Percentiles rank a stretch among this genome's conserved stretches.
Evolutionary conservation across 1,140 invertebrate genomes (phyloP).

Genomic region (Nephila pilipes): DNA sequence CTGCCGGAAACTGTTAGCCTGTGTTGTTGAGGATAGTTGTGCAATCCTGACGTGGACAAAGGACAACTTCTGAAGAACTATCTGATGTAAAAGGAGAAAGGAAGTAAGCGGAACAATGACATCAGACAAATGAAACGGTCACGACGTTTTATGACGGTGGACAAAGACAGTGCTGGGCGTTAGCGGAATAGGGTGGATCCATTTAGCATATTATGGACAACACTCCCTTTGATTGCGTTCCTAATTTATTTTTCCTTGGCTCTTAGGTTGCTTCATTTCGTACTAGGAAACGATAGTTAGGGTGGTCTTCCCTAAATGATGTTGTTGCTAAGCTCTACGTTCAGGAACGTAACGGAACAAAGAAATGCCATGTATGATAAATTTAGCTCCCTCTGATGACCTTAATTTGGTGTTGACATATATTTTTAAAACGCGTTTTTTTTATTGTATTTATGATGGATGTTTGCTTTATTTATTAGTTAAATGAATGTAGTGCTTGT

Average conservation of each 20-base stretch:
- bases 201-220: constrained; percentile 73
- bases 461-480: no score
- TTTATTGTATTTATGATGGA: no score
- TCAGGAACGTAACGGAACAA: neutral
- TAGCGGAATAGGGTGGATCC: constrained; percentile 57
- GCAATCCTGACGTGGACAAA: constrained; percentile 29
- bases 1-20: constrained; percentile 61
- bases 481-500: no score
- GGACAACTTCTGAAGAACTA: constrained; percentile 41
- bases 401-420: neutral
- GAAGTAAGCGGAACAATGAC: constrained; percentile 67
- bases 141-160: constrained; percentile 53
- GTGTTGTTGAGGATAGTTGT: neutral
- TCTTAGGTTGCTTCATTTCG: constrained; percentile 7
- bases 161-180: constrained; percentile 67
- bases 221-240: constrained; percentile 61
- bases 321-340: neutral
- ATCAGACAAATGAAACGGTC: constrained; percentile 65
- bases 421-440: neutral
- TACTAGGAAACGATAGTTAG: neutral
- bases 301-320: constrained; percentile 30
- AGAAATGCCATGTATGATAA: neutral
- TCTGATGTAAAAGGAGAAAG: constrained; percentile 8
- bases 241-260: constrained; percentile 58
- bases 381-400: neutral